Base-by-base conservation (phyloP, 2,113 vertebrate genomes). In the Pipa parva region DNA sequence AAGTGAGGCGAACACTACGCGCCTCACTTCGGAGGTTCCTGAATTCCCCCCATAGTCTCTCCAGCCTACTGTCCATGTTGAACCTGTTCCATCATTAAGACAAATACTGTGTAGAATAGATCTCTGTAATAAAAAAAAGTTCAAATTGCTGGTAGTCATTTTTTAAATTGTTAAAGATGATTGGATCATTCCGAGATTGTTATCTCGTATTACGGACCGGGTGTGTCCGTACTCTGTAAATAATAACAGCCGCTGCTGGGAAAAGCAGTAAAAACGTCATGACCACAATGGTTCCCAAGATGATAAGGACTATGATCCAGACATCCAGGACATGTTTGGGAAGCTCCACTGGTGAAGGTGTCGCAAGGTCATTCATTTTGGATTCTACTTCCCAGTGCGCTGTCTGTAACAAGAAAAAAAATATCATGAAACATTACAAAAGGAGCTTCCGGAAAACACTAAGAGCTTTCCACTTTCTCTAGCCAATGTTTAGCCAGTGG, bases 251-350 rank as follows among this genome's bases (percentile, higher is more conserved):
- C 0, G 81, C 82, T 46, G 89, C 89, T 0, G 90, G 90, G 70
- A 88, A 89, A 25, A 89, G 79, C 63, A 92, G 18, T 71, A 92
- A 54, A 20, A 79, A 85, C 0, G 85, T 89, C 90, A 92, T 92
- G 67, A 92, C 22, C 24, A 91, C 67, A 20, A 92, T 75, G 58
- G 90, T 89, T 65, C 79, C 87, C 75, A 92, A 65, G 71, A 92
- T 91, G 72, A 92, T 77, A 50, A 92, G 76, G 59, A 92, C 66
- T 0, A 92, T 92, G 57, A 79, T 84, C 90, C 90, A 92, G 73
- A 91, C 15, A 13, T 91, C 88, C 80, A 92, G 74, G 62, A 91
- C 79, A 52, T 92, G 89, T 74, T 83, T 84, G 52, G 89, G 89
- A 5, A 87, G 76, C 29, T 31, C 0, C 0, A 2, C 25, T 1